Evolutionary conservation across 2,113 vertebrate species (phyloP).

Genomic region (Ovibos moschatus): DNA sequence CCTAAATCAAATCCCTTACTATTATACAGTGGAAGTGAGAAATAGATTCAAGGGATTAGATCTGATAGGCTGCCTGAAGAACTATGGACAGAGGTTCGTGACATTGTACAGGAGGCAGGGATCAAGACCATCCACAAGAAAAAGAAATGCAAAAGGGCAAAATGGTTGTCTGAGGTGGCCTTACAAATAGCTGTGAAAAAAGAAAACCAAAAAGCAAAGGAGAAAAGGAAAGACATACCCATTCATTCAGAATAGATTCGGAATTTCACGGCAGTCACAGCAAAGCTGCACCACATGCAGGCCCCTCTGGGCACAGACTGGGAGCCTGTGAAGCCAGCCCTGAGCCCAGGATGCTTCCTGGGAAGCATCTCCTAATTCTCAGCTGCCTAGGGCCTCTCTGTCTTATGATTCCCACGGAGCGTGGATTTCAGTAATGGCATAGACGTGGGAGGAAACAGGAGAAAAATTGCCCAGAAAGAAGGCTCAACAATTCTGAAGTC

Average conservation of each 20-base stretch:
- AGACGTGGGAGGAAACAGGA: neutral
- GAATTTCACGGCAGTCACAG: no score
- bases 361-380: neutral
- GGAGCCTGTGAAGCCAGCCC: neutral
- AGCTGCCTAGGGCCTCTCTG: neutral
- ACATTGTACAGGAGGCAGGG: neutral
- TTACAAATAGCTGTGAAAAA: neutral
- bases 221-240: neutral
- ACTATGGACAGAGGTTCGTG: neutral
- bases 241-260: fast-evolving
- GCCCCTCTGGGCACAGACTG: neutral
- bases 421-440: neutral
- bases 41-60: neutral
- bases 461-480: neutral
- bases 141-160: neutral
- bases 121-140: neutral
- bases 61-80: neutral
- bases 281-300: fast-evolving
- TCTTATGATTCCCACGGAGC: neutral
- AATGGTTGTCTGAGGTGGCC: neutral
- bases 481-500: neutral
- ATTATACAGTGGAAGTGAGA: neutral
- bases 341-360: neutral
- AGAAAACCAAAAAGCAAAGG: neutral
- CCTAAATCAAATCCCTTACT: neutral